These are phyloP conservation scores for Pocillopora meandrina DNA, from an alignment of 92 coral and sea anemone genomes.

Conservation along the genomic window DNA sequence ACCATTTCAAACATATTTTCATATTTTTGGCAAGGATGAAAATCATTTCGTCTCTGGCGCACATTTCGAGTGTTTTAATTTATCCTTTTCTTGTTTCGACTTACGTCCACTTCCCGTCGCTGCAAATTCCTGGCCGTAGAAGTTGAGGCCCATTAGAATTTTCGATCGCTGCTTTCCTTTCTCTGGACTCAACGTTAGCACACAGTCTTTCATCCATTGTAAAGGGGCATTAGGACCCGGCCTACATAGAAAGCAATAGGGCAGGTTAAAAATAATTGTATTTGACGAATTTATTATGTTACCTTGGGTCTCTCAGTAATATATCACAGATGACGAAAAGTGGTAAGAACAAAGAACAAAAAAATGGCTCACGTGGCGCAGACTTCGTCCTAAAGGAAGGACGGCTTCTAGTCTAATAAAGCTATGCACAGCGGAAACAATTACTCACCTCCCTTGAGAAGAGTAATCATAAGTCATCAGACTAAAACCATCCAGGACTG, in stretches of 20 bases:
- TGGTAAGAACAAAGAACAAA: no score
- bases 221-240: constrained; percentile 96
- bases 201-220: constrained; percentile 85
- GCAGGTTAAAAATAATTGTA: not conserved
- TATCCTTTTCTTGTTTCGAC: constrained; percentile 3
- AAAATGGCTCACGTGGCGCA: no score
- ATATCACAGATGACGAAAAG: no score
- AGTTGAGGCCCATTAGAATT: constrained; percentile 89
- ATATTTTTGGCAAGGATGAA: no score
- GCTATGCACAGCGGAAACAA: no score
- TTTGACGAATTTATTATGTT: not conserved
- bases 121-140: constrained; percentile 91
- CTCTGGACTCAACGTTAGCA: constrained; percentile 77
- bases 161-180: constrained; percentile 83
- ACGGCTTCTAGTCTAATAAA: no score
- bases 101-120: constrained; percentile 83
- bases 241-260: constrained; percentile 21
- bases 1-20: no score
- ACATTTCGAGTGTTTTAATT: no score
- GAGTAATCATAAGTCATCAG: constrained; percentile 98
- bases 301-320: no score
- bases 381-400: no score
- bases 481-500: constrained; percentile 95
- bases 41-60: no score
- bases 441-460: constrained; percentile 66